These are phyloP conservation scores for Drosophila formosana DNA, from an alignment of 2,888 invertebrate genomes.

Conservation along the genomic window DNA sequence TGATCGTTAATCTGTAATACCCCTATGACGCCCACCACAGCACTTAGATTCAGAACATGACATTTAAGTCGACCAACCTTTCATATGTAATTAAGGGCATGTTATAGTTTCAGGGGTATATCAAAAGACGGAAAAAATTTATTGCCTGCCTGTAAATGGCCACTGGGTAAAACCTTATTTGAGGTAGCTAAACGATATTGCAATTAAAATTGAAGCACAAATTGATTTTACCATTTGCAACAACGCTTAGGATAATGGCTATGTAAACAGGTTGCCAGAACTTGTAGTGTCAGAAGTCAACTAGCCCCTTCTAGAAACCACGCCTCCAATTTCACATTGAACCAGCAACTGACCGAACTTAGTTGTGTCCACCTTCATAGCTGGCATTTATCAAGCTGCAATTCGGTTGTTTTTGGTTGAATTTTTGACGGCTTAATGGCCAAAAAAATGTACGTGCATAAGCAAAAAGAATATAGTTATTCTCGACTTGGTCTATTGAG, in stretches of 20 bases:
- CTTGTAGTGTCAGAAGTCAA: conserved; percentile 55
- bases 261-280: conserved; percentile 47
- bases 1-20: conserved; percentile 29
- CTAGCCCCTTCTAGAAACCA: conserved; percentile 27
- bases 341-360: not conserved
- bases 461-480: no score
- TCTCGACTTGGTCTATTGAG: no score
- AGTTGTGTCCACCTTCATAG: conserved; percentile 4
- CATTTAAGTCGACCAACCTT: conserved; percentile 45
- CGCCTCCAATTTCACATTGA: not conserved
- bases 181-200: conserved; percentile 59
- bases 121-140: conserved; percentile 3
- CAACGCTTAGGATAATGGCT: conserved; percentile 55
- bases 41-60: conserved; percentile 62
- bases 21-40: conserved; percentile 22
- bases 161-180: conserved; percentile 39
- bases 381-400: conserved; percentile 63
- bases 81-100: conserved; percentile 64
- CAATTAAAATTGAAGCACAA: conserved; percentile 70
- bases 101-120: not conserved
- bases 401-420: conserved; percentile 47
- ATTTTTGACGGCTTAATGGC: conserved; percentile 66
- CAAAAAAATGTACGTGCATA: conserved; percentile 10
- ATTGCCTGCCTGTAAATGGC: conserved; percentile 10
- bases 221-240: conserved; percentile 72